These are phyloP conservation scores for Molorchus minor DNA, from an alignment of 2,888 invertebrate species.

Conservation along the genomic window DNA sequence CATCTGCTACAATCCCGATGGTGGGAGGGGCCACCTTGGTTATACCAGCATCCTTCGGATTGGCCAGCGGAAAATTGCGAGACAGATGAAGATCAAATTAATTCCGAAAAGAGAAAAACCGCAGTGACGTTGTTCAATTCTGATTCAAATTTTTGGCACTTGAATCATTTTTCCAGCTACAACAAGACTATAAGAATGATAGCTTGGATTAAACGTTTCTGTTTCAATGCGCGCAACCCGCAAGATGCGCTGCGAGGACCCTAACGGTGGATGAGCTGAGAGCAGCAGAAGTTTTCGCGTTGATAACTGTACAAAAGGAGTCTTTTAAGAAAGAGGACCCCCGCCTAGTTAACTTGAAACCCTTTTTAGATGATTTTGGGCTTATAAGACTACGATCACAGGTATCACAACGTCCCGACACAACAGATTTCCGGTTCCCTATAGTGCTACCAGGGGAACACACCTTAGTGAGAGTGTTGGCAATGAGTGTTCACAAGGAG, in stretches of 20 bases:
- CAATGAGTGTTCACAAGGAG: neutral
- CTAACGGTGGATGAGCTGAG: neutral
- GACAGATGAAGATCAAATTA: constrained; percentile 2
- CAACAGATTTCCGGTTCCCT: constrained; percentile 1
- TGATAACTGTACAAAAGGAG: neutral
- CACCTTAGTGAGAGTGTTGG: neutral
- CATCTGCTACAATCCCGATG: constrained; percentile 46
- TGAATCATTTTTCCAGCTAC: constrained; percentile 37
- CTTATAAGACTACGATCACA: neutral
- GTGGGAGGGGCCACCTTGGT: constrained; percentile 51
- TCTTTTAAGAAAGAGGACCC: constrained; percentile 3
- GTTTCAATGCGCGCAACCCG: constrained; percentile 10
- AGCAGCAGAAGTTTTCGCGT: neutral
- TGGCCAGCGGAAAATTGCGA: constrained; percentile 18
- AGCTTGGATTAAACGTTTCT: constrained; percentile 38
- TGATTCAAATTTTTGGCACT: neutral
- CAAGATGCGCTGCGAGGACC: neutral
- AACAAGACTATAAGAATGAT: no score
- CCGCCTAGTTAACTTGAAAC: neutral
- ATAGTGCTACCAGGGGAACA: constrained; percentile 9
- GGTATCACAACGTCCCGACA: constrained; percentile 1
- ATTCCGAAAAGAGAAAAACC: constrained; percentile 1
- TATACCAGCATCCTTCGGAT: constrained; percentile 35
- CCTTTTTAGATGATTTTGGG: constrained; percentile 4
- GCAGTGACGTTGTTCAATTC: neutral